A percentile compares a stretch with the other conserved stretches of the same genome.
These are phyloP conservation scores for Chloroclysta siterata DNA, from an alignment of 2,888 invertebrate genomes.

Conservation along the genomic window DNA sequence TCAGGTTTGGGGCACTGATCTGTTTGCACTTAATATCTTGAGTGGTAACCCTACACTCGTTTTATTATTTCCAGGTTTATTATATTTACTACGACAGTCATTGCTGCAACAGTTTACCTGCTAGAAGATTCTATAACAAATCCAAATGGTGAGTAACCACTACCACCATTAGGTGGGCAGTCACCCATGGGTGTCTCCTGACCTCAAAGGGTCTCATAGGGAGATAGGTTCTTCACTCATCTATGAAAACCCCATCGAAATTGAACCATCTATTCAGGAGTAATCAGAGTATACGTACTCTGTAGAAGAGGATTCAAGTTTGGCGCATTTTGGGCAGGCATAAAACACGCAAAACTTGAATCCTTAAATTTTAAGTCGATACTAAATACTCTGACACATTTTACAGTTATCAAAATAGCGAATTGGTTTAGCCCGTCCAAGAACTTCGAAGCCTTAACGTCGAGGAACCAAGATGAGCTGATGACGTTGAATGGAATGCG, in stretches of 20 bases:
- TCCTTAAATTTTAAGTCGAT: too few relatives aligned
- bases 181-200: too few relatives aligned
- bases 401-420: slow-evolving; percentile 14
- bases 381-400: neutral
- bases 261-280: too few relatives aligned
- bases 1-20: too few relatives aligned
- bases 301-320: too few relatives aligned
- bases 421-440: slow-evolving; percentile 21
- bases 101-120: slow-evolving; percentile 11
- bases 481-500: slow-evolving; percentile 17
- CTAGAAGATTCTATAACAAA: slow-evolving; percentile 11
- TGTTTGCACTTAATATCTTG: neutral
- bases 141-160: slow-evolving; percentile 22
- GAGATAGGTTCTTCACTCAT: too few relatives aligned
- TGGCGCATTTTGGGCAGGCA: too few relatives aligned
- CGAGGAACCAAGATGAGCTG: slow-evolving; percentile 15
- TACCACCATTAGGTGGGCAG: too few relatives aligned
- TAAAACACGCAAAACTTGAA: too few relatives aligned
- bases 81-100: neutral
- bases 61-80: slow-evolving; percentile 20
- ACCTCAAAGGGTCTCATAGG: too few relatives aligned
- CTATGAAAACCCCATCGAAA: too few relatives aligned
- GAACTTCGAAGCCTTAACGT: slow-evolving; percentile 14
- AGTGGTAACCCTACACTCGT: neutral
- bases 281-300: too few relatives aligned